Evolutionary conservation across 2,888 invertebrate genomes (phyloP), one percentile per base, ranked within the genome.

Genomic region (Lamellibrachia columna): DNA sequence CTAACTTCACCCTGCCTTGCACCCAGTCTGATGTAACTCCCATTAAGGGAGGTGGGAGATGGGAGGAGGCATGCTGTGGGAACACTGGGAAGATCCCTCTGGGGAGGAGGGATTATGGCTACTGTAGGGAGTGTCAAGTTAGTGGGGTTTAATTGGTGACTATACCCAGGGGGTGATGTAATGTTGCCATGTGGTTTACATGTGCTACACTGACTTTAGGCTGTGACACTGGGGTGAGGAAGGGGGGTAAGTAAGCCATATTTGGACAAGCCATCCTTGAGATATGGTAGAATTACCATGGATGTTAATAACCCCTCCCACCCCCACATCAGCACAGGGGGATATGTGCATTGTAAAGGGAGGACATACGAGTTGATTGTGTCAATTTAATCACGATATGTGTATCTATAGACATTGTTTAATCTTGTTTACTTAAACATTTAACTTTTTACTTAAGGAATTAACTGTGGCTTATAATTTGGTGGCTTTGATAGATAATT

Each of bases 71-170:
- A 75, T 15, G 22, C 22, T 6, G 22, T 75, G 22, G 75, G 75
- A n/a, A 75, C 75, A 75, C 40, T 22, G 75, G 22, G 75, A n/a
- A 75, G 75, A 75, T 75, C 22, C 75, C 75, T n/a, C 75, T 75
- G 75, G 75, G 40, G 75, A 75, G 15, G 15, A 15, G 75, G 75
- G 75, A 75, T 75, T 75, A 75, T 75, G 75, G 75, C 75, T 75
- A 75, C 75, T 75, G 75, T 75, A 15, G n/a, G 75, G 22, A 75
- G 75, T 75, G 75, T 75, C 75, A 75, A 75, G 75, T 75, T 60
- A 22, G 75, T 75, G 75, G 75, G 75, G 75, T 15, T 75, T 75
- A 75, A 75, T 75, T 75, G 75, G 15, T 75, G 75, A 75, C 75
- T 22, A n/a, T n/a, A 75, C 15, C 75, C 75, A 4, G 15, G 75